Evolutionary conservation across 2,113 vertebrate genomes (phyloP).

Genomic region (Alligator mississippiensis): DNA sequence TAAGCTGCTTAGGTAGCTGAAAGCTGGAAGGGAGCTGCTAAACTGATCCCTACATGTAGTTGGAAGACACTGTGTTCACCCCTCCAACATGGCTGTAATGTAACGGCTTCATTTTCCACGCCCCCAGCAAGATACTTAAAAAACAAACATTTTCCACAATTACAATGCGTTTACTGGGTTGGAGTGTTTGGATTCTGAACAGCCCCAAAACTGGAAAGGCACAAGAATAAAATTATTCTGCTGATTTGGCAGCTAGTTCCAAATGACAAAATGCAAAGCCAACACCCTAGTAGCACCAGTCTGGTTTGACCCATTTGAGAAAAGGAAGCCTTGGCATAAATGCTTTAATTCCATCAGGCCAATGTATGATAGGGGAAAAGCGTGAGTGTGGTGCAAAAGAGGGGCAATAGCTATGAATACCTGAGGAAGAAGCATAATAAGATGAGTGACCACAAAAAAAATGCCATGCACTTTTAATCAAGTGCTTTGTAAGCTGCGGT

Average conservation of each 20-base stretch:
- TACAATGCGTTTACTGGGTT: accelerated
- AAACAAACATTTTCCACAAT: neutral
- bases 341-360: neutral
- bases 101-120: accelerated
- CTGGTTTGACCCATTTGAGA: neutral
- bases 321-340: neutral
- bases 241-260: neutral
- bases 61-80: neutral
- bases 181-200: neutral
- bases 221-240: neutral
- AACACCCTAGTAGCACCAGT: neutral
- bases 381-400: neutral
- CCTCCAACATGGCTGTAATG: neutral
- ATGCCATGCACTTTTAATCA: neutral
- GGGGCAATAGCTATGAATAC: neutral
- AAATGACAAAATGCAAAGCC: neutral
- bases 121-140: too few relatives aligned
- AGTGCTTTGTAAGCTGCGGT: neutral
- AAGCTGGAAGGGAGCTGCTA: accelerated
- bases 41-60: neutral
- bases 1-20: neutral
- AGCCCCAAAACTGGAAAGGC: neutral
- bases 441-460: neutral
- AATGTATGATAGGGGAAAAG: neutral
- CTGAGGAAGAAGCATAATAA: neutral